Percentiles rank a stretch among this genome's conserved stretches.
Evolutionary conservation across 2,113 vertebrate species (phyloP).

Genomic region (Phylloscopus whistleri): DNA sequence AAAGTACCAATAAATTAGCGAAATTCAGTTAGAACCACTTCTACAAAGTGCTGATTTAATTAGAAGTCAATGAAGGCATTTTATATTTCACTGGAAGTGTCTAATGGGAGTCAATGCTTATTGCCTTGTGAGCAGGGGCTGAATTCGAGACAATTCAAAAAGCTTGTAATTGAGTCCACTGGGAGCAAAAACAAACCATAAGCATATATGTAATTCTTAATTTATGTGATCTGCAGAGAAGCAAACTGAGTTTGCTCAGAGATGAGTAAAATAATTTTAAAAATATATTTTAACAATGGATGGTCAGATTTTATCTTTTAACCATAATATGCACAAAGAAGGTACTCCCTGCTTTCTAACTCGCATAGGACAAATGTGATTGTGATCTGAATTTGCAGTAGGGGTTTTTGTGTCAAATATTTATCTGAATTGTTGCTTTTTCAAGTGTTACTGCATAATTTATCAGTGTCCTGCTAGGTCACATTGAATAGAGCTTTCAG

Average conservation of each 20-base stretch:
- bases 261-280: background rate
- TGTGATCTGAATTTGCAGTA: background rate
- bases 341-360: background rate
- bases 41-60: background rate
- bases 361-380: background rate
- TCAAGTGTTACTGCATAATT: background rate
- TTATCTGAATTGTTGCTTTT: background rate
- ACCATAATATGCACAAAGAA: background rate
- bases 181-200: background rate
- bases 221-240: background rate
- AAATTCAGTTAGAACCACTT: background rate
- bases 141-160: background rate
- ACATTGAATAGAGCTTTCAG: background rate
- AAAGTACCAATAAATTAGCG: background rate
- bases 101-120: background rate
- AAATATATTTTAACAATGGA: background rate
- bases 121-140: background rate
- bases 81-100: background rate
- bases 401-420: background rate
- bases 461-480: constrained; percentile 8
- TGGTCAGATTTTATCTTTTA: background rate
- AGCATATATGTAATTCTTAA: background rate
- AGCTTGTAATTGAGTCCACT: background rate
- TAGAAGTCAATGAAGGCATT: background rate
- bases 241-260: background rate